phyloP scores from a whole-genome alignment of 2,888 invertebrate species.

The Melieria picta region DNA sequence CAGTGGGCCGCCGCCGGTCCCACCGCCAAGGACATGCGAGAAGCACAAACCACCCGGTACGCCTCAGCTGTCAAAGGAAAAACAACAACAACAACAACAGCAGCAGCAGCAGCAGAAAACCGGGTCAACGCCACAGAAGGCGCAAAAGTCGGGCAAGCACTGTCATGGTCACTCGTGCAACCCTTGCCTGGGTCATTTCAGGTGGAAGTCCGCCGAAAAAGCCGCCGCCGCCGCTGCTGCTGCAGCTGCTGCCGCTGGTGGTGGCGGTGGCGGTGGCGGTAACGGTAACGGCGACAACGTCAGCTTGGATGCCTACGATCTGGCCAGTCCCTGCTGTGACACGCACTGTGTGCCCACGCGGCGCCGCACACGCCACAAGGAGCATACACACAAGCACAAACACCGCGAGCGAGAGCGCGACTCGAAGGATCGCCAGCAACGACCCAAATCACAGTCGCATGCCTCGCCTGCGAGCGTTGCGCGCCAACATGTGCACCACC shows the following conservation, averaged over 20 bases:
- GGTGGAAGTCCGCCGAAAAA: constrained; percentile 64
- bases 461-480: constrained; percentile 51
- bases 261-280: constrained; percentile 31
- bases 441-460: constrained; percentile 60
- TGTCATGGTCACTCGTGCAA: constrained; percentile 73
- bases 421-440: constrained; percentile 55
- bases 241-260: constrained; percentile 63
- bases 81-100: constrained; percentile 42
- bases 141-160: constrained; percentile 59
- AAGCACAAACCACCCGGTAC: constrained; percentile 59
- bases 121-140: constrained; percentile 45
- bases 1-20: constrained; percentile 55
- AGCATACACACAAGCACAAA: constrained; percentile 70
- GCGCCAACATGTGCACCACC: constrained; percentile 45
- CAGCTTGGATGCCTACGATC: constrained; percentile 85
- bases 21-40: constrained; percentile 61
- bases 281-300: constrained; percentile 74
- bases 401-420: constrained; percentile 65
- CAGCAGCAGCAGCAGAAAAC: constrained; percentile 32
- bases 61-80: constrained; percentile 43
- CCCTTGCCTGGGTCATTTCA: constrained; percentile 74
- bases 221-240: constrained; percentile 42
- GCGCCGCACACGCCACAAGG: constrained; percentile 70
- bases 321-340: constrained; percentile 88
- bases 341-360: constrained; percentile 83